Conservation (phyloP, 2,888 invertebrate genomes). For the Willowsia nigromaculata region DNA sequence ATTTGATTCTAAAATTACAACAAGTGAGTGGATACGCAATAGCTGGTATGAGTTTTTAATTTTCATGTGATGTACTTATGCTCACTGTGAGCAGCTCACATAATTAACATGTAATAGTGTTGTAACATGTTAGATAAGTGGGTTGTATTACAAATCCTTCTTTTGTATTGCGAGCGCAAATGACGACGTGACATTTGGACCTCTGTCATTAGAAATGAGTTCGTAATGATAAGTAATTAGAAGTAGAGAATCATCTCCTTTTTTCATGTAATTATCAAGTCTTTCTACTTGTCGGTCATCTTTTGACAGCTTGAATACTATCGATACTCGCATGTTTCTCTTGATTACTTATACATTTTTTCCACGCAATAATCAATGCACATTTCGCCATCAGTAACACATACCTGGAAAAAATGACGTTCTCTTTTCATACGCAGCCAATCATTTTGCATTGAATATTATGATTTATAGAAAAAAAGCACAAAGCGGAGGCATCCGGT, state of each 20-base stretch:
- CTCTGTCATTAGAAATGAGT: not conserved
- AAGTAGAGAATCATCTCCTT: not conserved
- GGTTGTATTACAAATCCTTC: too few relatives aligned
- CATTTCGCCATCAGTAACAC: not conserved
- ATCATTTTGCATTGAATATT: not conserved
- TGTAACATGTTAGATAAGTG: too few relatives aligned
- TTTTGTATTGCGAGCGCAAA: not conserved
- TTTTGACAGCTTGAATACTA: not conserved
- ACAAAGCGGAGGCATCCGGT: not conserved
- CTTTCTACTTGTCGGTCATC: not conserved
- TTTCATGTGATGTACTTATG: too few relatives aligned
- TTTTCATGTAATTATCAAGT: constrained; percentile 18
- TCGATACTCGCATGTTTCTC: not conserved
- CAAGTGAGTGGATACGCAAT: too few relatives aligned
- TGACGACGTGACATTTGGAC: not conserved
- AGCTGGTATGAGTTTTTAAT: too few relatives aligned
- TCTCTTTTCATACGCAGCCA: not conserved
- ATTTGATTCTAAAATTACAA: too few relatives aligned
- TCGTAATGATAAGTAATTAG: constrained; percentile 13
- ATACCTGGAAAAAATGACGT: not conserved
- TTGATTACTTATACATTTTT: not conserved
- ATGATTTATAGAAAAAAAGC: too few relatives aligned
- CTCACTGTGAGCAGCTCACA: too few relatives aligned
- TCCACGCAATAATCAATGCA: not conserved
- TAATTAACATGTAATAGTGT: too few relatives aligned